Evolutionary conservation across 1,140 invertebrate genomes (phyloP).

Genomic region (Bombus sylvicola): DNA sequence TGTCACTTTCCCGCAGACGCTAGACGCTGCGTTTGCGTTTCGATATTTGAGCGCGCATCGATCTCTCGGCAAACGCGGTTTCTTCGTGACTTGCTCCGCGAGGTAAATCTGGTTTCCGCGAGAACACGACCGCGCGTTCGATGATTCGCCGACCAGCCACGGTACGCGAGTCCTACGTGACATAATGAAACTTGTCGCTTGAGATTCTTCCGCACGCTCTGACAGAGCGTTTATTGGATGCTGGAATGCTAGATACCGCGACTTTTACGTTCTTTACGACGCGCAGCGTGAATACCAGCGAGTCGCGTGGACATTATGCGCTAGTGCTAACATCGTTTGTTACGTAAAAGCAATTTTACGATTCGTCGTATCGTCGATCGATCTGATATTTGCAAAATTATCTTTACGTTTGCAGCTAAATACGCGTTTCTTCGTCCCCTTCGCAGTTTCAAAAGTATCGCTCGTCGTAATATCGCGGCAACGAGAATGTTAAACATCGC

Average conservation of each 20-base stretch:
- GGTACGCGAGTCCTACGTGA: background rate
- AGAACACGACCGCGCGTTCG: constrained; percentile 4
- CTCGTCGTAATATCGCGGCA: too few species aligned
- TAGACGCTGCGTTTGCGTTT: constrained; percentile 19
- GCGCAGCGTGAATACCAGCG: background rate
- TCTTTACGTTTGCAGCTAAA: too few species aligned
- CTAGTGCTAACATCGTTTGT: too few species aligned
- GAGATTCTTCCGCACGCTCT: background rate
- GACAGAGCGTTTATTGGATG: background rate
- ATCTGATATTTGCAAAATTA: too few species aligned
- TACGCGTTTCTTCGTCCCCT: too few species aligned
- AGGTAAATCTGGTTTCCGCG: background rate
- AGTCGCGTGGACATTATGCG: background rate
- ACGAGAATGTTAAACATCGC: too few species aligned
- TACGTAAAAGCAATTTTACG: too few species aligned
- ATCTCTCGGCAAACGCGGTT: constrained; percentile 8
- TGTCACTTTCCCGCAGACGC: background rate
- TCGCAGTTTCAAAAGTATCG: too few species aligned
- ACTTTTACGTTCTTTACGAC: background rate
- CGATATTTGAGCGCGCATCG: background rate
- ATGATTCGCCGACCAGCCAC: background rate
- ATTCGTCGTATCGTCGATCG: too few species aligned
- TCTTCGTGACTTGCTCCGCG: background rate
- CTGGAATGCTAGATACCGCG: rapidly evolving
- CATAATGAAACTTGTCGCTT: background rate